These are phyloP conservation scores for Enteromius unitaeniatus DNA, from an alignment of 2,797 vertebrate genomes.

Conservation along the genomic window DNA sequence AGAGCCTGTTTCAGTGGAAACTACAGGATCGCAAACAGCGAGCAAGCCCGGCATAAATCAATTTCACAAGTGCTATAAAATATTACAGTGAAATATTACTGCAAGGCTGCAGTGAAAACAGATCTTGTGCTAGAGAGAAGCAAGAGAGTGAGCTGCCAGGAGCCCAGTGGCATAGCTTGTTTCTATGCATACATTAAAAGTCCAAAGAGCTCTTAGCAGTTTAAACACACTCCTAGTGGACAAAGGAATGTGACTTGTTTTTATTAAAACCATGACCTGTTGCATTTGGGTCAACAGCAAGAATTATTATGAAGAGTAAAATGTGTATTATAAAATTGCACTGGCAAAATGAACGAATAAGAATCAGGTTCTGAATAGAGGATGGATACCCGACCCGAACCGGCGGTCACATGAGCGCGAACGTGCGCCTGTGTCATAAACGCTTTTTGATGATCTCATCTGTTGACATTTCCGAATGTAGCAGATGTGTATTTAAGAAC, in stretches of 20 bases:
- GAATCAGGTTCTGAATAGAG: background rate
- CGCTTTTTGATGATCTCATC: no score
- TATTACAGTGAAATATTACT: constrained; percentile 66
- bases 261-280: background rate
- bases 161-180: constrained; percentile 58
- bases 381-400: no score
- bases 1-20: constrained; percentile 51
- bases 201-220: background rate
- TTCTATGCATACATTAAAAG: constrained; percentile 17
- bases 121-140: constrained; percentile 57
- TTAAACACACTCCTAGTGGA: background rate
- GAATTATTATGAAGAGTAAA: background rate
- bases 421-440: no score
- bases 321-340: background rate
- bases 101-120: constrained; percentile 42
- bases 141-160: constrained; percentile 52
- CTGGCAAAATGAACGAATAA: background rate
- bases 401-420: no score
- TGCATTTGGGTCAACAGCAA: background rate
- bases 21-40: constrained; percentile 32
- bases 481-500: no score
- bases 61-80: constrained; percentile 70
- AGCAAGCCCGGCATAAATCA: constrained; percentile 64
- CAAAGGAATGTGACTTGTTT: background rate
- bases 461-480: no score